phyloP scores from a whole-genome alignment of 2,113 vertebrate species.

The Oryzias woworae region DNA sequence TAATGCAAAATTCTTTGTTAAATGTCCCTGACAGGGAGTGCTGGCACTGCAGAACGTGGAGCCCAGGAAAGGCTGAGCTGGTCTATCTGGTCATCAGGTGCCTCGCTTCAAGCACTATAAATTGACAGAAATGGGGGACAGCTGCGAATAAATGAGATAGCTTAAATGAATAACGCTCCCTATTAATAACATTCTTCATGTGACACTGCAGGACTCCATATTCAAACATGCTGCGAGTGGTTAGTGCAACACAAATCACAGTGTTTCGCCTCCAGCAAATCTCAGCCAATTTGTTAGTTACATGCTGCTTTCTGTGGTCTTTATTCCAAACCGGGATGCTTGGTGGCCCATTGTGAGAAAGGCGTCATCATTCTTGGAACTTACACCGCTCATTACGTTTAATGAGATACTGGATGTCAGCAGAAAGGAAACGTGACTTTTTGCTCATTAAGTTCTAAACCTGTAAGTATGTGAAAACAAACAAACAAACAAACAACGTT shows the following conservation, averaged over 20 bases:
- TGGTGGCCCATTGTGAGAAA: neutral
- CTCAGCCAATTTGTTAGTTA: conserved; percentile 2
- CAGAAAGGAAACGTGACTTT: neutral
- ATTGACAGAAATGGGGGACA: conserved; percentile 69
- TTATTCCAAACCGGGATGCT: neutral
- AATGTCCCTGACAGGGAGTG: conserved; percentile 74
- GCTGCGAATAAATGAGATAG: conserved; percentile 61
- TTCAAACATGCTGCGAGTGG: conserved; percentile 28
- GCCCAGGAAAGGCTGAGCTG: conserved; percentile 69
- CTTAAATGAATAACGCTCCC: conserved; percentile 56
- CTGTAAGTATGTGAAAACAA: no score
- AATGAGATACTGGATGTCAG: neutral
- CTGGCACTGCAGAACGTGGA: conserved; percentile 72
- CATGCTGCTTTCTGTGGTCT: neutral
- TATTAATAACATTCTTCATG: conserved; percentile 59
- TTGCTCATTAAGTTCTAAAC: no score
- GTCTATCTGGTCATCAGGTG: conserved; percentile 73
- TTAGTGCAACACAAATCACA: conserved; percentile 34
- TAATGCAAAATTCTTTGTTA: conserved; percentile 76
- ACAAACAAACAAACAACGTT: no score
- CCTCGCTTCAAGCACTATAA: conserved; percentile 71
- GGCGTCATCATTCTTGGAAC: conserved; percentile 1
- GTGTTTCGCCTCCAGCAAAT: neutral
- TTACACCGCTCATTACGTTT: neutral
- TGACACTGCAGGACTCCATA: conserved; percentile 27